Evolutionary conservation across 2,113 vertebrate genomes (phyloP), one percentile per base, ranked within the genome.

Genomic region (Boleophthalmus pectinirostris): DNA sequence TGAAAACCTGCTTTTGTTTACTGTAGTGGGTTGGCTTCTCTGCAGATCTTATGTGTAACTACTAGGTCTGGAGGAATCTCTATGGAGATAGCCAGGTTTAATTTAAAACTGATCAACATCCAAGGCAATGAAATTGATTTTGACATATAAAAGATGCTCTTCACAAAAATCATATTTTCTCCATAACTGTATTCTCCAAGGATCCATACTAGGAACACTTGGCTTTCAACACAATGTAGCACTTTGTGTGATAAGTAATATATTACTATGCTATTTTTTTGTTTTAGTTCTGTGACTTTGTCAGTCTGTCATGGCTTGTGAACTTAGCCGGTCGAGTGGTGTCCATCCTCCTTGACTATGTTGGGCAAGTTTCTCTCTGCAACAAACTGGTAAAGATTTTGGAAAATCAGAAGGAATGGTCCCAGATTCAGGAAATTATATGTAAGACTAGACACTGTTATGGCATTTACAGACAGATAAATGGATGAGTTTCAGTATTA

Each of bases 281-380:
- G 11, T 82, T 90, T 85, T 89, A 97, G 95, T 96, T 97, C 70
- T 96, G 95, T 92, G 95, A 96, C 61, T 95, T 96, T 68, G 89
- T 96, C 84, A 91, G 93, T 73, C 90, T 96, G 77, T 93, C 90
- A 0, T 96, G 93, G 92, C 87, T 96, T 92, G 92, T 81, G 66
- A 92, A 94, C 70, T 81, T 95, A 76, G 90, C 92, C 20, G 96
- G 93, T 79, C 86, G 88, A 69, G 81, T 93, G 14, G 84, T 95
- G 73, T 91, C 87, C 14, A 68, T 95, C 76, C 93, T 97, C 66
- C 85, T 96, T 21, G 94, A 97, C 74, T 96, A 96, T 18, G 91
- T 91, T 53, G 92, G 94, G 82, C 93, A 92, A 56, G 92, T 96
- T 74, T 90, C 93, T 63, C 80, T 97, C 47, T 97, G 96, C 54